Conservation (phyloP, 37 sponge, comb jelly and placozoan species). For the Hexactinellida sp. region DNA sequence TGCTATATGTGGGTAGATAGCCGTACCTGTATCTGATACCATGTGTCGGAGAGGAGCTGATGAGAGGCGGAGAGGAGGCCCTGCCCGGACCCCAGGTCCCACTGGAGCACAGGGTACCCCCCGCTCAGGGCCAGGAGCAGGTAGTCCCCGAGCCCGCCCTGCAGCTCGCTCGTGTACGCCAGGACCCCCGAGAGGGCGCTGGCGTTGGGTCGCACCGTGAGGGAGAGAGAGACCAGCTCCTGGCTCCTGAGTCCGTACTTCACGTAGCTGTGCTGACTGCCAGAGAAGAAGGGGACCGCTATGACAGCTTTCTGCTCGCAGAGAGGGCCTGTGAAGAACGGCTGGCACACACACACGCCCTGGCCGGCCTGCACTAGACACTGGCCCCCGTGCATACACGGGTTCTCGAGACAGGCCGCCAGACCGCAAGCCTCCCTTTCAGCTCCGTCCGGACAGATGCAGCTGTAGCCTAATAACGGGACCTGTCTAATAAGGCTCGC, state of each 20-base stretch:
- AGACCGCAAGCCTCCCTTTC: neutral
- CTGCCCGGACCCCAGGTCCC: slow-evolving; percentile 2
- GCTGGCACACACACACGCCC: neutral
- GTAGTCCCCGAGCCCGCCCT: neutral
- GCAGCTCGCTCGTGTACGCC: neutral
- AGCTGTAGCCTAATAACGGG: neutral
- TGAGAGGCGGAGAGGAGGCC: neutral
- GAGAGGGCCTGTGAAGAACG: slow-evolving; percentile 1
- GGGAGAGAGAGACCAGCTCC: neutral
- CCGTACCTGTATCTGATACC: neutral
- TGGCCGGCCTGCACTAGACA: neutral
- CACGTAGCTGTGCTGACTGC: neutral
- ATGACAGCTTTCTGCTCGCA: neutral
- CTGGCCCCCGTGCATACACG: slow-evolving; percentile 9
- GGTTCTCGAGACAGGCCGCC: neutral
- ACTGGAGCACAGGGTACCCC: neutral
- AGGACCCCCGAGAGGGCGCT: neutral
- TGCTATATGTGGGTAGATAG: neutral
- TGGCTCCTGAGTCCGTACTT: neutral
- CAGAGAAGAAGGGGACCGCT: neutral
- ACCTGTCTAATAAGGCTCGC: too few species aligned
- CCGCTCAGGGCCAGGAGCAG: slow-evolving; percentile 2
- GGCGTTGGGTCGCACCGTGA: neutral
- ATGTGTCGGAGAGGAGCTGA: neutral
- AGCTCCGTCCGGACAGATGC: neutral